Base-by-base conservation (phyloP, 2,888 invertebrate genomes). In the Drosophila limbata region DNA sequence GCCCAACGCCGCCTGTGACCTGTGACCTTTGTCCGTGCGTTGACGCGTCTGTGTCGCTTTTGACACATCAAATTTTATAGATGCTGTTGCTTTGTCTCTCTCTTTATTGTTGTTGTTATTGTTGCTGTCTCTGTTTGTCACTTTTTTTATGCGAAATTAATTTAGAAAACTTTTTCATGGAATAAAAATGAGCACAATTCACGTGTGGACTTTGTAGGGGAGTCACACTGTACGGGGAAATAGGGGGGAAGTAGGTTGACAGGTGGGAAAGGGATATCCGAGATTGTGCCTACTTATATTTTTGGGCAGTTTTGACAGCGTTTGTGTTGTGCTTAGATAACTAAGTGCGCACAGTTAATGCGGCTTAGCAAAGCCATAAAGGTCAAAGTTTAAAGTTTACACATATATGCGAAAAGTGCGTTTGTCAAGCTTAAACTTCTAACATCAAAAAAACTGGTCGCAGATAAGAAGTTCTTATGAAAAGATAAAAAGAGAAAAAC, bases 111-210 rank as follows among this genome's bases (percentile, higher is more conserved):
- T 66, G 44, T 52, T 65, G 57, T 50, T 70, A 37, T 66, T 77
- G 63, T 31, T 70, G 53, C 44, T 61, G 42, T 63, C 55, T 69
- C 45, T 50, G 61, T 44, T 74, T 62, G 69, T 9, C 73, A 65
- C 64, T 65, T 87, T 76, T 76, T 83, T 78, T 88, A 78, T 83
- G 76, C 68, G 84, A 83, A 88, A 83, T 84, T 88, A 83, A 88
- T 84, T 84, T 80, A 66, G 77, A 83, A 83, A 84, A 88, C 59
- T 84, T 84, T 84, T 84, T 62, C 68, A 72, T 39, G 35, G 59
- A 71, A 72, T 67, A 39, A 33, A 69, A 72, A 73, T 68, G 63
- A 63, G 53, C 57, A 44, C 59, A 68, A 73, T 73, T 73, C 69
- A 63, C 61, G 48, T 69, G 64, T 50, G 45, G 64, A 57, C 60